Evolutionary conservation across 1,140 invertebrate species (phyloP).

Genomic region (Dinothrombium tinctorium): DNA sequence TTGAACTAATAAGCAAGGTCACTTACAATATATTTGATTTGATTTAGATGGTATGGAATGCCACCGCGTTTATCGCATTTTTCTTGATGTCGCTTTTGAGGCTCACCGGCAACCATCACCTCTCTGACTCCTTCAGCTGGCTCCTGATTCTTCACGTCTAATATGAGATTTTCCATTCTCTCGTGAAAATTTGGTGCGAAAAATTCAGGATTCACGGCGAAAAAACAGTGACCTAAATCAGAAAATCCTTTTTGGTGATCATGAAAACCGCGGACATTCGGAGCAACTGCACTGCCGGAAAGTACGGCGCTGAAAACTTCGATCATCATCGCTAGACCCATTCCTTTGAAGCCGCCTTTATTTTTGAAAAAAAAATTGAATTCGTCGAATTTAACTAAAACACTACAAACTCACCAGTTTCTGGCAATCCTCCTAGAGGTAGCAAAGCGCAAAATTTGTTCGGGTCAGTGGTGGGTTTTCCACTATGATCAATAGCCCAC

Average conservation of each 20-base stretch:
- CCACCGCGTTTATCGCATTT: conserved; percentile 41
- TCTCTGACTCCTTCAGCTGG: conserved; percentile 11
- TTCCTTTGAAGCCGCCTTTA: not conserved
- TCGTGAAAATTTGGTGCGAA: conserved; percentile 57
- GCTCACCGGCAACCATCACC: conserved; percentile 62
- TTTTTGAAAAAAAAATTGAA: conserved; percentile 7
- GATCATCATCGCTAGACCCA: too few species aligned
- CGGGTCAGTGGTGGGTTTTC: conserved; percentile 18
- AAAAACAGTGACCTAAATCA: conserved; percentile 75
- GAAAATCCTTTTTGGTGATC: too few species aligned
- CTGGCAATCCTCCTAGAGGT: conserved; percentile 73
- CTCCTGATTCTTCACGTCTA: conserved; percentile 21
- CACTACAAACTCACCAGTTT: too few species aligned
- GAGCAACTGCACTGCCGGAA: too few species aligned
- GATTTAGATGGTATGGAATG: conserved; percentile 48
- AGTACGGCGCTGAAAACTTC: too few species aligned
- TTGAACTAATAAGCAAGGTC: too few species aligned
- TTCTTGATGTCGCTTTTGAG: conserved; percentile 40
- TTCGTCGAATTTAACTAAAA: conserved; percentile 7
- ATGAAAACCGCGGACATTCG: too few species aligned
- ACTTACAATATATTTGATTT: conserved; percentile 32
- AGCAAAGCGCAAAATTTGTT: conserved; percentile 30
- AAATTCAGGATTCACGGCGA: conserved; percentile 56
- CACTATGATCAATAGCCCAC: conserved; percentile 54
- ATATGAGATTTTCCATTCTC: conserved; percentile 36